These are phyloP conservation scores for Aphodius granarius DNA, from an alignment of 2,888 invertebrate species.

Conservation along the genomic window DNA sequence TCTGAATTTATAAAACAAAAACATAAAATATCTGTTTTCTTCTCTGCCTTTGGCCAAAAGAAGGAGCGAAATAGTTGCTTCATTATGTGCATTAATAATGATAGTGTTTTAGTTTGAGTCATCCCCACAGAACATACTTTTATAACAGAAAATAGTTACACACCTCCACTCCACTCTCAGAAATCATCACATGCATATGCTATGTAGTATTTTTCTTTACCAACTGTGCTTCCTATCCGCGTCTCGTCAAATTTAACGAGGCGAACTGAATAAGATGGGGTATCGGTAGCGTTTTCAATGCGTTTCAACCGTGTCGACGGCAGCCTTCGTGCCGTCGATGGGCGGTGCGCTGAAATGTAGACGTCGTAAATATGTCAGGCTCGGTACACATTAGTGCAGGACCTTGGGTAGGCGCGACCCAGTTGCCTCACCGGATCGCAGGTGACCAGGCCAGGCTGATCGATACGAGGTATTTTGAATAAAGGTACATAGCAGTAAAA, in stretches of 20 bases:
- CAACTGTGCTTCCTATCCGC: background rate
- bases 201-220: background rate
- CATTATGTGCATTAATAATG: too few species aligned
- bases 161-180: too few species aligned
- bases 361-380: slow-evolving; percentile 36
- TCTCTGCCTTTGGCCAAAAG: too few species aligned
- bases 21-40: too few species aligned
- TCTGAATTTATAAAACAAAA: too few species aligned
- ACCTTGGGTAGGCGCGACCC: slow-evolving; percentile 20
- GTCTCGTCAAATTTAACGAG: background rate
- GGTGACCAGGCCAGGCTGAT: slow-evolving; percentile 20
- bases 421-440: slow-evolving; percentile 19
- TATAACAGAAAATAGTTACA: too few species aligned
- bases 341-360: slow-evolving; percentile 31
- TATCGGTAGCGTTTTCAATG: background rate
- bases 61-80: too few species aligned
- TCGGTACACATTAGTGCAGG: slow-evolving; percentile 20
- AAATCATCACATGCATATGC: too few species aligned
- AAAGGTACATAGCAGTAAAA: slow-evolving; percentile 3
- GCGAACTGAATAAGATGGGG: background rate
- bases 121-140: too few species aligned
- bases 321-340: background rate
- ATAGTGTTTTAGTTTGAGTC: too few species aligned
- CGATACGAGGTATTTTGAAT: background rate
- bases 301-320: background rate